Evolutionary conservation across 2,888 invertebrate species (phyloP).

Genomic region (Apotomis capreana): DNA sequence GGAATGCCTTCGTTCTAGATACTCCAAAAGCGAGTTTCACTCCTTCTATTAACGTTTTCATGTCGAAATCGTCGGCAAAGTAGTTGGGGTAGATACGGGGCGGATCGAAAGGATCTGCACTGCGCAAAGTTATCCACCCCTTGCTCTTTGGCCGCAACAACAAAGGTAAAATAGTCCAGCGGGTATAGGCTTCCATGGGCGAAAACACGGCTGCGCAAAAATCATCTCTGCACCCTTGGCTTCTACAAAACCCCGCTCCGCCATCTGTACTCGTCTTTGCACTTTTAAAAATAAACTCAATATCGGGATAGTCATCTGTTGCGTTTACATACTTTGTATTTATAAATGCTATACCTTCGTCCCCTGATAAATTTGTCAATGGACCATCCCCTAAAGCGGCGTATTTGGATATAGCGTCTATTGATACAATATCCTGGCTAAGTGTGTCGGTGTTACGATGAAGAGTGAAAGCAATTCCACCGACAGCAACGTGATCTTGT

Average conservation of each 20-base stretch:
- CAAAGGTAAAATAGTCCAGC: slow-evolving; percentile 93
- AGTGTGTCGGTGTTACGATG: slow-evolving; percentile 84
- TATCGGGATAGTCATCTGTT: slow-evolving; percentile 92
- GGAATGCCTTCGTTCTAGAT: slow-evolving; percentile 91
- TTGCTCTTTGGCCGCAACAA: slow-evolving; percentile 91
- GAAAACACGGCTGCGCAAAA: slow-evolving; percentile 90
- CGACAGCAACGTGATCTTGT: slow-evolving; percentile 94
- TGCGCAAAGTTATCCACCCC: slow-evolving; percentile 91
- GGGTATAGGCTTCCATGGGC: slow-evolving; percentile 89
- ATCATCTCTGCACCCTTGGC: slow-evolving; percentile 88
- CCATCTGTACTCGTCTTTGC: slow-evolving; percentile 94
- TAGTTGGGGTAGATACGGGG: slow-evolving; percentile 97
- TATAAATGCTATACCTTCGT: slow-evolving; percentile 94
- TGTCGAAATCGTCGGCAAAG: slow-evolving; percentile 86
- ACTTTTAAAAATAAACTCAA: slow-evolving; percentile 94
- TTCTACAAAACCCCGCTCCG: slow-evolving; percentile 90
- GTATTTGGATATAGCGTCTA: slow-evolving; percentile 91
- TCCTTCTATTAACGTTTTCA: slow-evolving; percentile 91
- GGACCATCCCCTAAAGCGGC: slow-evolving; percentile 93
- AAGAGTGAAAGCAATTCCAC: slow-evolving; percentile 92
- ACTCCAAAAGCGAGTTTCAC: slow-evolving; percentile 92
- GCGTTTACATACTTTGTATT: slow-evolving; percentile 93
- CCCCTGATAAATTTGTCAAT: slow-evolving; percentile 93
- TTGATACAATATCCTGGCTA: background rate
- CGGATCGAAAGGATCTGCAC: slow-evolving; percentile 92